Evolutionary conservation across 2,797 vertebrate genomes (phyloP), one percentile per base, ranked within the genome.

Genomic region (Onychomys torridus): DNA sequence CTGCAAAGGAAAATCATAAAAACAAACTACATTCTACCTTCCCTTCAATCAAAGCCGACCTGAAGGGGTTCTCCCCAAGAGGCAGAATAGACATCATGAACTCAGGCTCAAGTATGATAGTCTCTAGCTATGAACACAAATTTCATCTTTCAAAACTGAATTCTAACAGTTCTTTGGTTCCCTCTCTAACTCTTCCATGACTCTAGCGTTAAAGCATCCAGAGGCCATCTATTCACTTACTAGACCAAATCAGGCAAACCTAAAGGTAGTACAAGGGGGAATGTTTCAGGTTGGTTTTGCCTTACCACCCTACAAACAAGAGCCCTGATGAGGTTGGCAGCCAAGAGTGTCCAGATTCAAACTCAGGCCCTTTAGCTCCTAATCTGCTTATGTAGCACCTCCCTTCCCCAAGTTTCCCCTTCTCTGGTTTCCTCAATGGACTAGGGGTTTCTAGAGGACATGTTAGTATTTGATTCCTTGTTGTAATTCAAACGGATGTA

Each of bases 101-200:
- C 95, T 95, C 89, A 83, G 4, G 59, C 95, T 91, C 69, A 95
- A 76, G 10, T 77, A 81, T 85, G 94, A 97, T 52, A 97, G 84
- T 92, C 93, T 93, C 23, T 81, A 40, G 93, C 46, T 91, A 75
- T 11, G 96, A 97, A 97, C 52, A 97, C 90, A 91, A 98, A 97
- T 98, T 98, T 98, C 97, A 97, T 95, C 59, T 96, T 97, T 97
- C 90, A 97, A 98, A 97, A 90, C 85, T 0, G 5, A 95, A 81
- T 95, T 98, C 90, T 92, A 95, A 93, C 91, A 96, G 83, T 10
- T 71, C 65, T n/a, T 27, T 5, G 9, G 96, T 81, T 21, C 57
- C 59, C 88, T 76, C 57, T 40, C 19, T 91, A 32, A 37, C 89
- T 93, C 92, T 88, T 55, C 94, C 81, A 82, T 13, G 43, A 90